Percentiles rank a stretch among this genome's conserved stretches.
phyloP scores from a whole-genome alignment of 2,113 vertebrate species.

The Macheiramphus alcinus region DNA sequence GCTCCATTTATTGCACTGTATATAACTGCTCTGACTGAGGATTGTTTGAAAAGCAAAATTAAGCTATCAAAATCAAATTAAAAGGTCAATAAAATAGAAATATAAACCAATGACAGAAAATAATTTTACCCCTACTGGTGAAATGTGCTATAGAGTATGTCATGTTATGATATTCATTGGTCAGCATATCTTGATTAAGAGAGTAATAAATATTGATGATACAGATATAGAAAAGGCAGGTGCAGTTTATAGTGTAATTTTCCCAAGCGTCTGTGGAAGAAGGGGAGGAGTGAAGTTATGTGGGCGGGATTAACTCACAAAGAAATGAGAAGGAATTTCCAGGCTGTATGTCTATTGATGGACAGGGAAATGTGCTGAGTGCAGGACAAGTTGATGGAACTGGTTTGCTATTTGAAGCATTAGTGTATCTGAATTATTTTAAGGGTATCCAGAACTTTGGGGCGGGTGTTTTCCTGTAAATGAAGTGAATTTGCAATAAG shows the following conservation, averaged over 20 bases:
- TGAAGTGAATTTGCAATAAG: not conserved
- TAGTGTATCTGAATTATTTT: not conserved
- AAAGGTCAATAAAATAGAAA: conserved; percentile 44
- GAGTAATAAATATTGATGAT: not conserved
- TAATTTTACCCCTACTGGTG: not conserved
- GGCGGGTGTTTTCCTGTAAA: not conserved
- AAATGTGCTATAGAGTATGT: not conserved
- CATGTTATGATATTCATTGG: not conserved
- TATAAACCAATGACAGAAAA: conserved; percentile 22
- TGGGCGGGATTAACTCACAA: not conserved
- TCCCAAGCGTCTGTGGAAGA: not conserved
- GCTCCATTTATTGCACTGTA: not conserved
- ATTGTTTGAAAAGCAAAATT: conserved; percentile 36
- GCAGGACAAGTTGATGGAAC: not conserved
- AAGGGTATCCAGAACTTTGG: not conserved
- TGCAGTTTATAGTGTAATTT: not conserved
- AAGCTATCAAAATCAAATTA: conserved; percentile 48
- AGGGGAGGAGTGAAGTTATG: not conserved
- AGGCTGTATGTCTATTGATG: not conserved
- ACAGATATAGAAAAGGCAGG: not conserved
- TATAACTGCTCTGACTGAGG: not conserved
- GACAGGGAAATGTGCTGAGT: not conserved
- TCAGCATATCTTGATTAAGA: not conserved
- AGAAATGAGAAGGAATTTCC: not conserved
- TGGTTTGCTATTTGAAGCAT: not conserved